Percentiles rank a stretch among this genome's conserved stretches.
phyloP scores from a whole-genome alignment of 2,113 vertebrate genomes.

The Crotophaga sulcirostris region DNA sequence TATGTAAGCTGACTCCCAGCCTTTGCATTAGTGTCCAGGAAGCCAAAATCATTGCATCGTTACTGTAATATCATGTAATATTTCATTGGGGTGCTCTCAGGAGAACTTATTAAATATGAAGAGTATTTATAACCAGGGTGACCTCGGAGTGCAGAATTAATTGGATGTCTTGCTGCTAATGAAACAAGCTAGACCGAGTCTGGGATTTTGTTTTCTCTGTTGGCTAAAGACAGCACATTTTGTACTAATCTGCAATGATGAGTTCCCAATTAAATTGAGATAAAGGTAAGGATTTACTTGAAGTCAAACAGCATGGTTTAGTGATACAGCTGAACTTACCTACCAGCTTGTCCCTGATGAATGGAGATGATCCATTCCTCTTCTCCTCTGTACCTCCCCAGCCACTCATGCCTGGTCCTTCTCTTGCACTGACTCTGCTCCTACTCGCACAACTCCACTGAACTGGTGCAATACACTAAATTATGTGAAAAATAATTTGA shows the following conservation, averaged over 20 bases:
- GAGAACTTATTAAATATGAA: not conserved
- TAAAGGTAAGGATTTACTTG: not conserved
- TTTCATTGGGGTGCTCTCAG: not conserved
- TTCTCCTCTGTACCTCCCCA: not conserved
- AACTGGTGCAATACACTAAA: not conserved
- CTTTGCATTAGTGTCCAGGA: not conserved
- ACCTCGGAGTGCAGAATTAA: not conserved
- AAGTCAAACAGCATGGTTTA: not conserved
- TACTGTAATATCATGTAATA: not conserved
- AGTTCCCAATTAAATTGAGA: not conserved
- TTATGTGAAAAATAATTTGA: not conserved
- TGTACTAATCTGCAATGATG: not conserved
- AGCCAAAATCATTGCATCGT: not conserved
- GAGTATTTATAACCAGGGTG: not conserved
- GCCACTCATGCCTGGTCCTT: not conserved
- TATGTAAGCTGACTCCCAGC: not conserved
- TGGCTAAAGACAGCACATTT: not conserved
- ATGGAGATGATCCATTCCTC: not conserved
- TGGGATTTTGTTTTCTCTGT: not conserved
- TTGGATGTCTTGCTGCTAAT: not conserved
- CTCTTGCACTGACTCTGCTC: not conserved
- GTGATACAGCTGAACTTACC: not conserved
- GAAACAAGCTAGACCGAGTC: not conserved
- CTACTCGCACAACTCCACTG: not conserved
- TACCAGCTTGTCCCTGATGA: not conserved